Evolutionary conservation across 2,888 invertebrate genomes (phyloP).

Genomic region (Epinotia demarniana): DNA sequence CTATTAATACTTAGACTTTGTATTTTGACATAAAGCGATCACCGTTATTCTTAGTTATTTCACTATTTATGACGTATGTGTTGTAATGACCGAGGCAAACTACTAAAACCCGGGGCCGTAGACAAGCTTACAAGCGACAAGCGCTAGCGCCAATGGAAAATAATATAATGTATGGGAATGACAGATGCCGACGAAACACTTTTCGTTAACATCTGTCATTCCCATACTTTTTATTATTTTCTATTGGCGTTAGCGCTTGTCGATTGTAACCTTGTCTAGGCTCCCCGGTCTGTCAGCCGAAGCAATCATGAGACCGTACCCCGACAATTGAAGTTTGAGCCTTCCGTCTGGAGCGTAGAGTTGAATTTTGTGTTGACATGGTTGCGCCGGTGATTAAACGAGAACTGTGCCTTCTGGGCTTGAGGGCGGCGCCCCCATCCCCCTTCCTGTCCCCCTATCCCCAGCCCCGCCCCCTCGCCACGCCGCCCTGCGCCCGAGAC

Average conservation of each 20-base stretch:
- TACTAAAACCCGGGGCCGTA: too few relatives aligned
- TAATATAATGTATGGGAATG: too few relatives aligned
- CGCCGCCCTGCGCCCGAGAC: constrained; percentile 61
- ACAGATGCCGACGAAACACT: too few relatives aligned
- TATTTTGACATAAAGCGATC: constrained; percentile 30
- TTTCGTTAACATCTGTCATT: too few relatives aligned
- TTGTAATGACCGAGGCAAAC: constrained; percentile 29
- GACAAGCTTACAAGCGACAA: too few relatives aligned
- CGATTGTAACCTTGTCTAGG: too few relatives aligned
- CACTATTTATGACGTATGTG: constrained; percentile 33
- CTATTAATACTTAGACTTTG: constrained; percentile 11
- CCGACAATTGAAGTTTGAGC: not conserved
- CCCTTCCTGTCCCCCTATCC: constrained; percentile 26
- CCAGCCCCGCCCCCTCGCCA: constrained; percentile 18
- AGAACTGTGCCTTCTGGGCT: constrained; percentile 75
- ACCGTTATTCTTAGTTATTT: constrained; percentile 28
- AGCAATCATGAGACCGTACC: constrained; percentile 15
- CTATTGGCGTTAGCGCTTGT: too few relatives aligned
- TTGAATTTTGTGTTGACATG: constrained; percentile 21
- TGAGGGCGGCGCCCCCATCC: constrained; percentile 49
- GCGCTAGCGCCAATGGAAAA: too few relatives aligned
- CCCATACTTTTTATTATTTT: too few relatives aligned
- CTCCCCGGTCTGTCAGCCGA: constrained; percentile 11
- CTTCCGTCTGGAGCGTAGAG: not conserved
- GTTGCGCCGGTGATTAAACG: constrained; percentile 52